Conservation (phyloP, 2,797 vertebrate genomes). For the Acrocephalus scirpaceus region DNA sequence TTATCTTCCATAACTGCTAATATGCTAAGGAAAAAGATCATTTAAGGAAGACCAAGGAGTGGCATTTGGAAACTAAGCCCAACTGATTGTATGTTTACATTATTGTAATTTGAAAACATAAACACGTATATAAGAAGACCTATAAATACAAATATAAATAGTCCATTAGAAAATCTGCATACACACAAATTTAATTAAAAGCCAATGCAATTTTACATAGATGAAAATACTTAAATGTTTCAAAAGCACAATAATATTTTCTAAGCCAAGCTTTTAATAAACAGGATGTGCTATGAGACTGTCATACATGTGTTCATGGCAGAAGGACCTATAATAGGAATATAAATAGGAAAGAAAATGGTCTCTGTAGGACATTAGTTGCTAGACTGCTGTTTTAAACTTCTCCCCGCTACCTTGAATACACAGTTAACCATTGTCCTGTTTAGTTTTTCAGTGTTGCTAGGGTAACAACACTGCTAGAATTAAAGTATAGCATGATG, state of each 20-base stretch:
- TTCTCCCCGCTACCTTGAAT: not conserved
- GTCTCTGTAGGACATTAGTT: not conserved
- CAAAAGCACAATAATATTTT: not conserved
- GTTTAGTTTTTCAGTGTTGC: not conserved
- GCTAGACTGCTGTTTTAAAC: not conserved
- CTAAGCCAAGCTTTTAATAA: not conserved
- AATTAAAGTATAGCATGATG: not conserved
- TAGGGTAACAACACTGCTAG: not conserved
- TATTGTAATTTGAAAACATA: fast-evolving
- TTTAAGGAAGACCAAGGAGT: not conserved
- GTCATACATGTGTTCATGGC: fast-evolving
- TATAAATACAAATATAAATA: not conserved
- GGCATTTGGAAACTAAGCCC: not conserved
- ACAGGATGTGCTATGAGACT: not conserved
- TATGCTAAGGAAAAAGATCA: not conserved
- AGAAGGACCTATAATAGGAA: not conserved
- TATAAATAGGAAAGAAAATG: not conserved
- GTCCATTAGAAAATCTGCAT: not conserved
- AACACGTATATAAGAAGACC: not conserved
- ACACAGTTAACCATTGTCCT: not conserved
- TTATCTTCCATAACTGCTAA: not conserved
- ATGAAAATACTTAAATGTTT: not conserved
- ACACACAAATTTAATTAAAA: not conserved
- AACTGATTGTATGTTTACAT: not conserved
- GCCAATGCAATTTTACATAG: not conserved